Evolutionary conservation across 2,113 vertebrate species (phyloP).

Genomic region (Cyanistes caeruleus): DNA sequence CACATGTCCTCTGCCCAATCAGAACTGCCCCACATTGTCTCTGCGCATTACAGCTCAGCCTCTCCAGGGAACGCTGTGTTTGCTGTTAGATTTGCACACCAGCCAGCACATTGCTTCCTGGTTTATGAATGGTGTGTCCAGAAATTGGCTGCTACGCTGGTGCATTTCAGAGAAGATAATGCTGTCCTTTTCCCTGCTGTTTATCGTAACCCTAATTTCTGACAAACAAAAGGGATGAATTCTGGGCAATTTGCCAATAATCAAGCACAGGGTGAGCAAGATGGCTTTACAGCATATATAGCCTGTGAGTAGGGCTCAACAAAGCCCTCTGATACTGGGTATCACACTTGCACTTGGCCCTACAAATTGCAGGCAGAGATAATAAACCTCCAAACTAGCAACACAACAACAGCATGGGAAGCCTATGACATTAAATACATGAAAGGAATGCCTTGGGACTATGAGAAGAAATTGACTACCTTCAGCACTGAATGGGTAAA

Average conservation of each 20-base stretch:
- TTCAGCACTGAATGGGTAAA: neutral
- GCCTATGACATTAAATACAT: neutral
- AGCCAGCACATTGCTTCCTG: slow-evolving; percentile 29
- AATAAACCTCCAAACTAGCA: neutral
- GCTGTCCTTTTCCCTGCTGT: neutral
- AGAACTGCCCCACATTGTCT: neutral
- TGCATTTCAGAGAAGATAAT: slow-evolving; percentile 5
- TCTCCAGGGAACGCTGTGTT: neutral
- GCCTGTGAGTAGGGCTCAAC: neutral
- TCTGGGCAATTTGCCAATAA: slow-evolving; percentile 21
- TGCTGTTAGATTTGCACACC: neutral
- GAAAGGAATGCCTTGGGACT: neutral
- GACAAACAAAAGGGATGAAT: slow-evolving; percentile 10
- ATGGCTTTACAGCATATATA: neutral
- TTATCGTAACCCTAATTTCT: slow-evolving; percentile 34
- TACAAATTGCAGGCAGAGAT: neutral
- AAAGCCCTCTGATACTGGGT: neutral
- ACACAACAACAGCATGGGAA: neutral
- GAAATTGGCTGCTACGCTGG: neutral
- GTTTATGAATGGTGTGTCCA: neutral
- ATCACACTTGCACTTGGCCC: neutral
- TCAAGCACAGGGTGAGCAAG: neutral
- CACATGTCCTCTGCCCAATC: neutral
- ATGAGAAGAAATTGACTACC: neutral
- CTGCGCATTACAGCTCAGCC: neutral